Percentiles rank a stretch among this genome's conserved stretches.
phyloP scores from a whole-genome alignment of 2,888 invertebrate species.

The Orchesellides sinensis region DNA sequence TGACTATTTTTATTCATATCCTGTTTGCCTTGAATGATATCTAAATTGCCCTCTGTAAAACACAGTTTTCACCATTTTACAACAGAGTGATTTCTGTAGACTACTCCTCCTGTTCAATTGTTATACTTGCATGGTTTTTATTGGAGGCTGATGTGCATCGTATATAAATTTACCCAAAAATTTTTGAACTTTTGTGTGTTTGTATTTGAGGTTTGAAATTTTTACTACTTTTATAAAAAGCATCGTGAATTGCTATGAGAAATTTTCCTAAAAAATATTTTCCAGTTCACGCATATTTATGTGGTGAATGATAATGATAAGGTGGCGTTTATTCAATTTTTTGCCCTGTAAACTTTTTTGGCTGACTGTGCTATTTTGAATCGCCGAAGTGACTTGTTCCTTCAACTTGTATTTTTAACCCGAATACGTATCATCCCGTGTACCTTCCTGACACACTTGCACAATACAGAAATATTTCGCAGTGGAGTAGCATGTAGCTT shows the following conservation, averaged over 20 bases:
- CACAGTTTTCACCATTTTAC: too few relatives aligned
- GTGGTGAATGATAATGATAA: neutral
- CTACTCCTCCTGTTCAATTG: neutral
- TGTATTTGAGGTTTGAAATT: neutral
- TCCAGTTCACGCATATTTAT: neutral
- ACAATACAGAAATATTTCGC: slow-evolving; percentile 5
- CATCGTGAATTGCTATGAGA: neutral
- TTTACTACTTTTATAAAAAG: neutral
- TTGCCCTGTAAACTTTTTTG: slow-evolving; percentile 25
- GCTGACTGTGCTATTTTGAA: slow-evolving; percentile 34
- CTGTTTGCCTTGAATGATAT: too few relatives aligned
- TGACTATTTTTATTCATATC: slow-evolving; percentile 14
- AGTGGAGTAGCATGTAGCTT: neutral
- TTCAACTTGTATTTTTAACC: slow-evolving; percentile 36
- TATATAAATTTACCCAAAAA: neutral
- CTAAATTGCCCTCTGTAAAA: too few relatives aligned
- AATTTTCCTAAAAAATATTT: neutral
- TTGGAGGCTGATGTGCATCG: neutral
- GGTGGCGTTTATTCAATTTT: neutral
- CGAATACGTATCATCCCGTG: slow-evolving; percentile 30
- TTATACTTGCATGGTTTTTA: too few relatives aligned
- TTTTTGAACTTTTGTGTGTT: neutral
- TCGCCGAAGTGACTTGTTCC: slow-evolving; percentile 28
- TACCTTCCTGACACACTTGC: slow-evolving; percentile 14
- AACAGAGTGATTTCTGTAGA: too few relatives aligned